Conservation (phyloP, 2,113 vertebrate species). For the Emydocephalus ijimae region DNA sequence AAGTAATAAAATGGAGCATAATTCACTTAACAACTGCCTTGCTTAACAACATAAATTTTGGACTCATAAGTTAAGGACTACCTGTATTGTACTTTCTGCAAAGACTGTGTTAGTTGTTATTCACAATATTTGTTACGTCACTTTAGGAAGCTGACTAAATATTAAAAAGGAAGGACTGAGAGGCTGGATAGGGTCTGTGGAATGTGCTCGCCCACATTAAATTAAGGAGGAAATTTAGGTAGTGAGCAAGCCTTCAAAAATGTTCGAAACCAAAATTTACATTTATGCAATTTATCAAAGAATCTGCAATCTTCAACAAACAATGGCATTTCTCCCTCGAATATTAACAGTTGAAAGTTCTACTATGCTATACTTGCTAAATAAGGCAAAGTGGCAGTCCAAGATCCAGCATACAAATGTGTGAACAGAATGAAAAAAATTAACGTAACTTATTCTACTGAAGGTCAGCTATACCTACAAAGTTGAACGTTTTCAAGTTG, state of each 20-base stretch:
- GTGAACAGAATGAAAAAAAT: not conserved
- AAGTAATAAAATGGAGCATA: not conserved
- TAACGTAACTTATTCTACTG: not conserved
- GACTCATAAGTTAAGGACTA: too few species aligned
- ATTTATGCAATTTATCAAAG: not conserved
- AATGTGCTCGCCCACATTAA: not conserved
- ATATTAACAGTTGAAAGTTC: not conserved
- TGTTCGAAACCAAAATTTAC: not conserved
- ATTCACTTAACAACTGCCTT: not conserved
- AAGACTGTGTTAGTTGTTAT: not conserved
- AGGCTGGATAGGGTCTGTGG: not conserved
- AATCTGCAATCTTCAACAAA: not conserved
- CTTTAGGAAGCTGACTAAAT: not conserved
- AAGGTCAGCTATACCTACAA: not conserved
- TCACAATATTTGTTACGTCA: not conserved
- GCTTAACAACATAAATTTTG: too few species aligned
- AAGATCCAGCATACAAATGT: not conserved
- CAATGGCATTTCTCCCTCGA: not conserved
- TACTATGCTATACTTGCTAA: not conserved
- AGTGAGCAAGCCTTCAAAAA: not conserved
- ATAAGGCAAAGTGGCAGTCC: not conserved
- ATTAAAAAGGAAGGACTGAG: not conserved
- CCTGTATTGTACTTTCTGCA: not conserved
- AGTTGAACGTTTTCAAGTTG: not conserved
- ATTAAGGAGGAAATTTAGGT: not conserved